These are phyloP conservation scores for Lepidurus arcticus DNA, from an alignment of 1,140 invertebrate genomes.

Conservation along the genomic window DNA sequence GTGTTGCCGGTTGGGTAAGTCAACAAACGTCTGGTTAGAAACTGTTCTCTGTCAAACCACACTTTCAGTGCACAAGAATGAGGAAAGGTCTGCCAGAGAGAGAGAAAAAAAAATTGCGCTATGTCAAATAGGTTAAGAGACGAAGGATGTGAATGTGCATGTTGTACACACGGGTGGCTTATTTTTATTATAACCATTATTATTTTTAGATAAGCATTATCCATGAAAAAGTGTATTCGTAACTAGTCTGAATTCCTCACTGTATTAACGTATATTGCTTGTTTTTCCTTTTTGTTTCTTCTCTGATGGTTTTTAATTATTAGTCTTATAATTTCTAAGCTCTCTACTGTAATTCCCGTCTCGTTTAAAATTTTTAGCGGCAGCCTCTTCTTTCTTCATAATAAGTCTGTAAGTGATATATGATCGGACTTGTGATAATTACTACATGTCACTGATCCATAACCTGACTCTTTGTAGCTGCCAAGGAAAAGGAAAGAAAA, in stretches of 20 bases:
- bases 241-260: conserved; percentile 13
- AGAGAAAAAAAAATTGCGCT: background rate
- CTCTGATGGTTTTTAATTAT: background rate
- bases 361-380: background rate
- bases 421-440: conserved; percentile 15
- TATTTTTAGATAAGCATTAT: background rate
- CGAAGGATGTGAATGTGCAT: conserved; percentile 3
- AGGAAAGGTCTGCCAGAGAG: background rate
- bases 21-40: background rate
- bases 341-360: conserved; percentile 11
- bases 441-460: conserved; percentile 1
- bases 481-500: background rate
- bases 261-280: conserved; percentile 12
- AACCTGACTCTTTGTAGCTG: background rate
- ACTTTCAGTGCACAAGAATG: background rate
- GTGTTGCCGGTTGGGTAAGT: background rate
- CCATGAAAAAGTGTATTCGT: conserved; percentile 19
- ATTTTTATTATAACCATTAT: background rate
- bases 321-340: background rate
- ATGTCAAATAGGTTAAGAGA: background rate
- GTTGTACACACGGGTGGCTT: conserved; percentile 17
- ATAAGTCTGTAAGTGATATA: conserved; percentile 22
- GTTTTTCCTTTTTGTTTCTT: background rate
- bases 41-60: background rate
- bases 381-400: background rate